phyloP scores from a whole-genome alignment of 2,888 invertebrate species.

The Mimas tiliae region DNA sequence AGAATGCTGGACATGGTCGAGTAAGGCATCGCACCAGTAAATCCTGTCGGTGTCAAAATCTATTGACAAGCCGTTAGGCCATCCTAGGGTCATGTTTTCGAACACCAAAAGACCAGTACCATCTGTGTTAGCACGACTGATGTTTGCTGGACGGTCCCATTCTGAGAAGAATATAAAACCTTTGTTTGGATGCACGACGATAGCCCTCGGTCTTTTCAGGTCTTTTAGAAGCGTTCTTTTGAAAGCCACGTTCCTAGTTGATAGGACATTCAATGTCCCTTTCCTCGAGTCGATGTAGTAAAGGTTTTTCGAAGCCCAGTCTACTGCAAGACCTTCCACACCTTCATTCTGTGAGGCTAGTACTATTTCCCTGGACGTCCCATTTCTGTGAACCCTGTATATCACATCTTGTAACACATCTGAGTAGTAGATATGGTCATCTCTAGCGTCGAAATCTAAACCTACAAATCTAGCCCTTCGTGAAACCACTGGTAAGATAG shows the following conservation, averaged over 20 bases:
- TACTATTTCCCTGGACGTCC: constrained; percentile 93
- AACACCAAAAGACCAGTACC: constrained; percentile 95
- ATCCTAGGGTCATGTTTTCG: constrained; percentile 95
- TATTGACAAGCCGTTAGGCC: constrained; percentile 98
- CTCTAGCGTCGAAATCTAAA: constrained; percentile 95
- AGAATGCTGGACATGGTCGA: constrained; percentile 98
- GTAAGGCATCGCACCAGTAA: constrained; percentile 98
- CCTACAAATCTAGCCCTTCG: constrained; percentile 96
- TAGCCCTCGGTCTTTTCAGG: constrained; percentile 96
- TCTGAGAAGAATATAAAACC: constrained; percentile 98
- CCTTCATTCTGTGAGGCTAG: constrained; percentile 98
- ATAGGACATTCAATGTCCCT: constrained; percentile 96
- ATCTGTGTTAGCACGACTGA: constrained; percentile 95
- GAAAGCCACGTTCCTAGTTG: constrained; percentile 93
- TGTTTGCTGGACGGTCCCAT: constrained; percentile 98
- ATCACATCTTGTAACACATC: constrained; percentile 98
- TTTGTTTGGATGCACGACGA: constrained; percentile 98
- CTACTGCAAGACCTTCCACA: constrained; percentile 97
- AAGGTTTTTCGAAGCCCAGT: constrained; percentile 97
- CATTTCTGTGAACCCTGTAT: constrained; percentile 91
- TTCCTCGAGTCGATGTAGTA: constrained; percentile 98
- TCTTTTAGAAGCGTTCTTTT: constrained; percentile 93
- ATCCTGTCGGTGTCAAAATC: constrained; percentile 94
- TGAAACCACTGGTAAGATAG: constrained; percentile 97
- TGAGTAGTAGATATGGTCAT: constrained; percentile 97